Base-by-base conservation (phyloP, 1,140 invertebrate species). In the Aradophagus sp. region DNA sequence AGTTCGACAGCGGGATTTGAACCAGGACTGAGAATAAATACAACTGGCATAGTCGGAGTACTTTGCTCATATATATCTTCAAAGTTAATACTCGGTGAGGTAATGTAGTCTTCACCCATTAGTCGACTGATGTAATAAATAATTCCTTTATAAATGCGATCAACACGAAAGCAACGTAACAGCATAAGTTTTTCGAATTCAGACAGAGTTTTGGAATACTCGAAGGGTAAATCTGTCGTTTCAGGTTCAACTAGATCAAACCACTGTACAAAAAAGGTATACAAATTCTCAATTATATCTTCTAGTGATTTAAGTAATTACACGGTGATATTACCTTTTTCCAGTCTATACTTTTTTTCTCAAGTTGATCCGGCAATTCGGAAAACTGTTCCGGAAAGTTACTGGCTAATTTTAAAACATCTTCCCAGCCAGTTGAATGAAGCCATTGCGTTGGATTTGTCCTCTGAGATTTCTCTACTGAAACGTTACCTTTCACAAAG, bases 21-120 rank as follows among this genome's bases (percentile, higher is more conserved):
- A 0, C 94, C 95, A 6, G 94, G 93, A 77, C 93, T 95, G 10
- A 97, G 85, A 45, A 97, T 93, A 96, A 78, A 97, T 95, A 35
- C 95, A 90, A n/a, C 91, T 0, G 95, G 94, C 53, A 62, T 44
- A 1, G 45, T 53, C 2, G 52, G 94, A 6, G 81, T 90, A 56
- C 93, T 95, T 80, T 96, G 93, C 45, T 95, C 91, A 76, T 89
- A 95, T 52, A 97, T 94, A 65, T 89, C 88, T 52, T 94, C 90
- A 42, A 95, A 90, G 76, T 91, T 93, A 42, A 96, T 89, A 39
- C 93, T 92, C 0, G 94, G 94, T 19, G 95, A 93, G 12, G 92
- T 95, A 19, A 96, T 91, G 76, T 90, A 97, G 79, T 93, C 89
- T 80, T 95, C 92, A 27, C 94, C 93, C 92, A 97, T 94, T 0